Base-by-base conservation (phyloP, 2,888 invertebrate species). In the Coelinius sp. region DNA sequence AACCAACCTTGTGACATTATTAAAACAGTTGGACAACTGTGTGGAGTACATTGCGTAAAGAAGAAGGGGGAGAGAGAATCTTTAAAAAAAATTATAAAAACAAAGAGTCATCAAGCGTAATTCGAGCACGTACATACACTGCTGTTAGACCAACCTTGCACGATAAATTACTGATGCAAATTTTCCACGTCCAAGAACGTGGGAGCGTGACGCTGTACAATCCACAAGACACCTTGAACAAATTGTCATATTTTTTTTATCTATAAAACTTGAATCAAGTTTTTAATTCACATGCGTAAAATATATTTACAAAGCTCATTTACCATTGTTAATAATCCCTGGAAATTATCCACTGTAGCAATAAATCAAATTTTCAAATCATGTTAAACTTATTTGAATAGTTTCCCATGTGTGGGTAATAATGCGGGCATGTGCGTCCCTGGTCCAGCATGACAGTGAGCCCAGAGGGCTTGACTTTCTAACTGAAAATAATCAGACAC, bases 381-480 rank as follows among this genome's bases (percentile, higher is more conserved):
- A 24, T 2, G 31, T 27, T 20, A 35, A 59, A 31, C 17, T 8
- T 14, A 12, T 31, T 59, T 59, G 31, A 20, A 31, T 31, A 31
- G 14, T 6, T 27, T 17, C n/a, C n/a, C 12, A 27, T 27, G 31
- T 8, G 56, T 31, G 56, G 27, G 35, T 6, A 14, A 59, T 14
- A 27, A 59, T 17, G 31, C 59, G 8, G 31, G 59, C 59, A 59
- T 59, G 17, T 59, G 35, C 35, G 35, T 12, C 25, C 56, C 56
- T 56, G 25, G 24, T 24, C n/a, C 56, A 59, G 59, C 35, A 27
- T 35, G 71, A 65, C 68, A 71, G 70, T 56, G 46, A 17, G 31
- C 68, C 14, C 27, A 68, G 1, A 49, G 20, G 0, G 73, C 59
- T 75, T 76, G 75, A 78, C 78, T 78, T 78, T 77, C 78, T 78